These are phyloP conservation scores for Hymenochirus boettgeri DNA, from an alignment of 2,113 vertebrate genomes.

Conservation along the genomic window DNA sequence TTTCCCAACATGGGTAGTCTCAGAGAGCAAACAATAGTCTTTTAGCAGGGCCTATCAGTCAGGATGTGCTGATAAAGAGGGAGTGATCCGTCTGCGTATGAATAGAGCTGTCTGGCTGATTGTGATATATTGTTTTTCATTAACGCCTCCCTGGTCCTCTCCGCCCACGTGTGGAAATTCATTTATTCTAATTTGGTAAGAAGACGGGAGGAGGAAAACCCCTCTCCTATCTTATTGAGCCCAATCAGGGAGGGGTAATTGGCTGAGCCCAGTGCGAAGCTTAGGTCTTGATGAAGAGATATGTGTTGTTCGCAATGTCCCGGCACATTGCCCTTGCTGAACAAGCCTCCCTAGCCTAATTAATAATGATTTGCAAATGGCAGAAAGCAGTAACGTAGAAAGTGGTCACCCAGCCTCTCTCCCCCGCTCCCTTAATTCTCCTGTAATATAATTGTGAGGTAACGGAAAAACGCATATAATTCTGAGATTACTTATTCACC, in stretches of 20 bases:
- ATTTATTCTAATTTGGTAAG: conserved; percentile 99
- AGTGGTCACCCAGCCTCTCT: conserved; percentile 70
- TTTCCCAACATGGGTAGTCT: not conserved
- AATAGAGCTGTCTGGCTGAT: conserved; percentile 97
- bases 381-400: conserved; percentile 85
- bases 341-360: conserved; percentile 72
- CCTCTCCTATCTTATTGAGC: conserved; percentile 92
- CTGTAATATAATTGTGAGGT: conserved; percentile 71
- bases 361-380: conserved; percentile 96
- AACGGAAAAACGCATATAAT: conserved; percentile 77
- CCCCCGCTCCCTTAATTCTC: conserved; percentile 72
- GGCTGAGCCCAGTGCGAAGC: conserved; percentile 85
- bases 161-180: conserved; percentile 95
- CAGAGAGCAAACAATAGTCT: not conserved
- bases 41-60: conserved; percentile 22
- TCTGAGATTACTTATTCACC: conserved; percentile 79
- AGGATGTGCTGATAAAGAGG: conserved; percentile 87
- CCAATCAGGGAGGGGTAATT: conserved; percentile 98
- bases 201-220: conserved; percentile 50
- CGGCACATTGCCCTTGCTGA: conserved; percentile 65
- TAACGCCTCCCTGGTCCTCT: conserved; percentile 91
- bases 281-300: conserved; percentile 96
- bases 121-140: conserved; percentile 99
- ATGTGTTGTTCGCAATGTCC: conserved; percentile 76
- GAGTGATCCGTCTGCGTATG: conserved; percentile 92